Conservation (phyloP, 1,140 invertebrate genomes). For the Solenopsis invicta region DNA sequence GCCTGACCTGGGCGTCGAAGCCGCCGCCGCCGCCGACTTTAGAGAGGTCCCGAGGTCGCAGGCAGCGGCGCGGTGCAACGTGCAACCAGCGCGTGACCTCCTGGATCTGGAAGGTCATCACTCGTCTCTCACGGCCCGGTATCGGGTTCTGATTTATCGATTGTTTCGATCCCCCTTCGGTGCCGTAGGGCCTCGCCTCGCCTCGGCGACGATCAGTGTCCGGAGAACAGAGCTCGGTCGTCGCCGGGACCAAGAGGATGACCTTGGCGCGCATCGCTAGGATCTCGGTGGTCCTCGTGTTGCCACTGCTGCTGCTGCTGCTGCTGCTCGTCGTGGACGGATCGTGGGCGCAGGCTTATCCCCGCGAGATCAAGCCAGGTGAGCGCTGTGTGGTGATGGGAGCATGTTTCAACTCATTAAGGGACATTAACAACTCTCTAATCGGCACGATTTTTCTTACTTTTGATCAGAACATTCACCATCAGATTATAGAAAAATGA, state of each 20-base stretch:
- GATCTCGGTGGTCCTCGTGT: constrained; percentile 70
- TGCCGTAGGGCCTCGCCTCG: constrained; percentile 36
- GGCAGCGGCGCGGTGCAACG: constrained; percentile 41
- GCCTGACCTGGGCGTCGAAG: constrained; percentile 29
- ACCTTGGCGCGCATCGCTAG: constrained; percentile 73
- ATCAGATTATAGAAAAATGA: not conserved
- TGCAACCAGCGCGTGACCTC: constrained; percentile 45
- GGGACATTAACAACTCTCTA: constrained; percentile 20
- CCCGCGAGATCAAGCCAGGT: constrained; percentile 81
- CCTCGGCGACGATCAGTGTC: constrained; percentile 50
- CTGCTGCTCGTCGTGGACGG: constrained; percentile 70
- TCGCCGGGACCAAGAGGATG: constrained; percentile 62
- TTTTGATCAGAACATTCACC: no score
- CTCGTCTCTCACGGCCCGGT: constrained; percentile 50
- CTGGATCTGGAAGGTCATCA: constrained; percentile 43
- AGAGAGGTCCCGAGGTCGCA: constrained; percentile 46
- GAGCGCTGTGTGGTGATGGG: constrained; percentile 66
- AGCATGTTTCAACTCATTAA: constrained; percentile 38
- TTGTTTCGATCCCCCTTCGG: constrained; percentile 25
- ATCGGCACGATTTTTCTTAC: no score
- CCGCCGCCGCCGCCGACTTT: constrained; percentile 38
- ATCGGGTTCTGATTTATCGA: constrained; percentile 53
- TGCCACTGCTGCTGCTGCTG: constrained; percentile 67
- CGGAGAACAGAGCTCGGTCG: constrained; percentile 53
- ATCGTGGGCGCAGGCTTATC: constrained; percentile 74